These are phyloP conservation scores for Meghimatium bilineatum DNA, from an alignment of 2,888 invertebrate genomes.

Conservation along the genomic window DNA sequence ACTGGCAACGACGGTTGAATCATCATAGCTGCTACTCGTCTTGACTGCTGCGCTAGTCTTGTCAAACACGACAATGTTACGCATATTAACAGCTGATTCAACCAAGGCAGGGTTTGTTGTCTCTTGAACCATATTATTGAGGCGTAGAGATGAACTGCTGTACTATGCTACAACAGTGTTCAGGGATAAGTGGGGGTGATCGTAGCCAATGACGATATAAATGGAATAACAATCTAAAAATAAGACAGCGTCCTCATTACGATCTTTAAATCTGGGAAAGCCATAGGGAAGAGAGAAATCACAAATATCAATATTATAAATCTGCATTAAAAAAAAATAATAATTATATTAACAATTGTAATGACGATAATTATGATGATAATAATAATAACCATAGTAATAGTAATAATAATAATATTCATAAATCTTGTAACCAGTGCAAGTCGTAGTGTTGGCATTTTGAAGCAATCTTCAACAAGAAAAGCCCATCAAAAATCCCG, in stretches of 20 bases:
- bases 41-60: neutral
- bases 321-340: neutral
- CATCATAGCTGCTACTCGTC: neutral
- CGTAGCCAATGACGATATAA: neutral
- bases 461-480: no score
- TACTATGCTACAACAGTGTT: neutral
- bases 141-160: neutral
- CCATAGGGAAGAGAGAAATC: neutral
- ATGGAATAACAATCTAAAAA: neutral
- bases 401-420: no score
- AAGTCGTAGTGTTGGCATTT: no score
- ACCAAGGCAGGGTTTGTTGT: neutral
- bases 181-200: neutral
- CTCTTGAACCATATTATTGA: neutral
- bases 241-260: constrained; percentile 10
- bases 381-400: no score
- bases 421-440: no score
- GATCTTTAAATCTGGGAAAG: neutral
- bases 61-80: neutral
- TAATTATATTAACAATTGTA: no score
- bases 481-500: no score
- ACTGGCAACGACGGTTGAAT: no score
- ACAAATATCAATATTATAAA: neutral
- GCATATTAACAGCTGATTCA: no score
- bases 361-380: no score